Evolutionary conservation across 2,797 vertebrate genomes (phyloP).

Genomic region (Catamblyrhynchus diadema): DNA sequence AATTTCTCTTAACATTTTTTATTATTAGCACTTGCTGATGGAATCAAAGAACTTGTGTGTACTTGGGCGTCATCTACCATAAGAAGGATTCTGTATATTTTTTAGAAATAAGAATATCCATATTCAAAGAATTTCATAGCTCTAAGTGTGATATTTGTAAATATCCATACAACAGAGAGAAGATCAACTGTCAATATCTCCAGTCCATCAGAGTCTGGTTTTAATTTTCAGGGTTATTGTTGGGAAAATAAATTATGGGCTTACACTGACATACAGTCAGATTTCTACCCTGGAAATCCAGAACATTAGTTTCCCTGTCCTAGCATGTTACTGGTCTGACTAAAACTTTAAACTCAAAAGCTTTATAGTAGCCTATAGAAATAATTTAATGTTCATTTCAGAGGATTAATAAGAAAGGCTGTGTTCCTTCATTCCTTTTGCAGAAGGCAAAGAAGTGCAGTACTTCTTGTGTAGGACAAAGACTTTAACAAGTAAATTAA

Average conservation of each 20-base stretch:
- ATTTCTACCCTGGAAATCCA: slow-evolving; percentile 1
- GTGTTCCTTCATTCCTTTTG: neutral
- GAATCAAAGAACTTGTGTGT: neutral
- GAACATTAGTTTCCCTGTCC: neutral
- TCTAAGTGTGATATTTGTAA: neutral
- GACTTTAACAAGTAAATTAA: slow-evolving; percentile 31
- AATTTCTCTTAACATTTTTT: neutral
- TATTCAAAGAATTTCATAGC: neutral
- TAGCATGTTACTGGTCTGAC: neutral
- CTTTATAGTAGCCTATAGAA: neutral
- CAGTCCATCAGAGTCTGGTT: neutral
- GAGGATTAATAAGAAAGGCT: slow-evolving; percentile 4
- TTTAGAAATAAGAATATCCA: neutral
- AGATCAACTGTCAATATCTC: neutral
- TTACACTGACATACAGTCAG: neutral
- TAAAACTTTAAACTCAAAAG: neutral
- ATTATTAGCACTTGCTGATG: neutral
- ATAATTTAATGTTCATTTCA: slow-evolving; percentile 1
- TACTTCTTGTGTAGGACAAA: neutral
- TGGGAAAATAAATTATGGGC: neutral
- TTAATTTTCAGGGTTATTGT: slow-evolving; percentile 39
- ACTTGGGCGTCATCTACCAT: neutral
- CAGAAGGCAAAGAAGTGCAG: neutral
- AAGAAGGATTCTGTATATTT: neutral
- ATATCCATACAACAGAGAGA: neutral